phyloP scores from a whole-genome alignment of 2,888 invertebrate species.

The Agrochola macilenta region DNA sequence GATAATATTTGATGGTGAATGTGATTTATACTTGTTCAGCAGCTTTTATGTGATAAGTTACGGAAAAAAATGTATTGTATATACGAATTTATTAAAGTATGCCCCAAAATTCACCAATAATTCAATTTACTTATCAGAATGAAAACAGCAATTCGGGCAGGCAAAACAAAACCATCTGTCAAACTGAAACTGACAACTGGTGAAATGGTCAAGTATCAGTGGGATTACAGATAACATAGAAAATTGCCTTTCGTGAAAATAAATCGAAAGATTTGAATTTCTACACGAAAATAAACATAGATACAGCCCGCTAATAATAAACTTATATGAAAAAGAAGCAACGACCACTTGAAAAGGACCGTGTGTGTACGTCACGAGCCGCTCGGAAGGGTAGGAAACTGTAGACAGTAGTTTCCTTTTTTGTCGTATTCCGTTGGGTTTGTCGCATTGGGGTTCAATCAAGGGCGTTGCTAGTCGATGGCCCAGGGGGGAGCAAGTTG shows the following conservation, averaged over 20 bases:
- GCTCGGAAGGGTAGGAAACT: background rate
- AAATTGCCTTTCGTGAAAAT: background rate
- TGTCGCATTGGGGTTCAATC: too few species aligned
- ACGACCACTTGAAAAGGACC: background rate
- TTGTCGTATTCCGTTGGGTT: too few species aligned
- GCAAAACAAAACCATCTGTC: slow-evolving; percentile 34
- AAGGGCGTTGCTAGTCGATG: too few species aligned
- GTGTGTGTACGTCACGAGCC: too few species aligned
- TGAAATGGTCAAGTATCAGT: background rate
- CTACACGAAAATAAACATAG: background rate
- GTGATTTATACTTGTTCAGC: background rate
- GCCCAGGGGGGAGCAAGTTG: too few species aligned
- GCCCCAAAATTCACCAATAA: background rate
- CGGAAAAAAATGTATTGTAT: background rate
- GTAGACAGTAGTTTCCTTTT: too few species aligned
- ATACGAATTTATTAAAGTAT: background rate
- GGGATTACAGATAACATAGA: slow-evolving; percentile 1
- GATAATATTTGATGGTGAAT: background rate
- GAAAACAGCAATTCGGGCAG: background rate
- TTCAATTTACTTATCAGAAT: background rate
- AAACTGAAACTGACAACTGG: slow-evolving; percentile 9
- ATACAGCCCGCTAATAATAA: background rate
- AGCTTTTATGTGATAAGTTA: background rate
- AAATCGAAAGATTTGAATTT: background rate
- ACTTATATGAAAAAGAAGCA: background rate